A percentile compares a stretch with the other conserved stretches of the same genome.
Conservation (phyloP, 2,113 vertebrate genomes). For the Indicator maculatus region DNA sequence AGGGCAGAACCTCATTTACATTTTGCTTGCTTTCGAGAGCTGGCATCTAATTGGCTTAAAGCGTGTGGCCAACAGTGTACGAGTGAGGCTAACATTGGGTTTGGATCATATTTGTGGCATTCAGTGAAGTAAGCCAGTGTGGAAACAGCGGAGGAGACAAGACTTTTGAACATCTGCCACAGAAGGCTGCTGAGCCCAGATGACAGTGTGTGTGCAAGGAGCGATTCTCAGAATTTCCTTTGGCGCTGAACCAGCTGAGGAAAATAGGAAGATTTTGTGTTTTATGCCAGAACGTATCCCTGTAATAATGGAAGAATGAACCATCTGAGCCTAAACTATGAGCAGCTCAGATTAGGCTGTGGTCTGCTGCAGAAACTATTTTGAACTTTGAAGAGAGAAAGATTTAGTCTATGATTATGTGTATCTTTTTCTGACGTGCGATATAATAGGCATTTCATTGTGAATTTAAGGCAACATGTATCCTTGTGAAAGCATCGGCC, state of each 20-base stretch:
- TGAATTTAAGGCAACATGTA: neutral
- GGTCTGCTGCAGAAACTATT: neutral
- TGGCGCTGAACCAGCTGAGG: conserved; percentile 7
- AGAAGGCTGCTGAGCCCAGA: conserved; percentile 3
- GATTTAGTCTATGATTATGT: neutral
- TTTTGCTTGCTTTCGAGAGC: neutral
- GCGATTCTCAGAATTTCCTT: conserved; percentile 51
- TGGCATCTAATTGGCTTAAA: neutral
- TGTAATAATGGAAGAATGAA: conserved; percentile 51
- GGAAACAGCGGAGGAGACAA: neutral
- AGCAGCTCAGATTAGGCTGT: conserved; percentile 27
- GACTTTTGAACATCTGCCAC: neutral
- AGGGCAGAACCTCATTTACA: neutral
- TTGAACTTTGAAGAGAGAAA: conserved; percentile 18
- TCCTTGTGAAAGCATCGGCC: neutral
- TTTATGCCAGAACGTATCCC: conserved; percentile 29
- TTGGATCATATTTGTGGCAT: neutral
- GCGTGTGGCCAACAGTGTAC: neutral
- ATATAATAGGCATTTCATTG: neutral
- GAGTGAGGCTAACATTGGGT: neutral
- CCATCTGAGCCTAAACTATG: conserved; percentile 27
- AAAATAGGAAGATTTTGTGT: conserved; percentile 38
- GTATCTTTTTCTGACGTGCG: neutral
- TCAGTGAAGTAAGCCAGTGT: neutral
- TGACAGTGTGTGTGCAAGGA: conserved; percentile 44